A percentile compares a stretch with the other conserved stretches of the same genome.
Evolutionary conservation across 2,797 vertebrate species (phyloP).

Genomic region (Sebastes kiyomatsui): DNA sequence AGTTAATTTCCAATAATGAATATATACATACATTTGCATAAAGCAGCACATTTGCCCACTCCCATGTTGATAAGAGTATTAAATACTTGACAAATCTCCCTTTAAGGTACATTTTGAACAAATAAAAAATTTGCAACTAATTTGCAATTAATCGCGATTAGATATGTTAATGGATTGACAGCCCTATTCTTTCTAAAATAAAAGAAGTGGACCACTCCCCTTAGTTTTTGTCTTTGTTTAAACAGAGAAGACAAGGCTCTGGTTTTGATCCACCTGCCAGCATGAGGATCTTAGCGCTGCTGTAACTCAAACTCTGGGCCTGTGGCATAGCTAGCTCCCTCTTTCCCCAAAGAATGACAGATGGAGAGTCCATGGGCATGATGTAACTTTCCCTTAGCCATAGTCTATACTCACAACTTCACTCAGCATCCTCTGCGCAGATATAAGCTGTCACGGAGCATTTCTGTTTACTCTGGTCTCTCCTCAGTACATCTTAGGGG

Average conservation of each 20-base stretch:
- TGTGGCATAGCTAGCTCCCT: conserved; percentile 8
- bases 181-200: background rate
- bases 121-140: too few species aligned
- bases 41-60: rapidly evolving
- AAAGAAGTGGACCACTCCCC: background rate
- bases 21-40: too few species aligned
- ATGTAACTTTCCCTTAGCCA: conserved; percentile 39
- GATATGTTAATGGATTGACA: too few species aligned
- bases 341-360: conserved; percentile 36
- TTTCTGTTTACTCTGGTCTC: conserved; percentile 61
- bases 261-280: conserved; percentile 40
- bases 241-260: background rate
- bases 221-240: background rate
- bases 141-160: too few species aligned
- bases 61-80: too few species aligned
- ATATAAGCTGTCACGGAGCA: conserved; percentile 47
- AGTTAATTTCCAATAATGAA: too few species aligned
- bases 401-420: conserved; percentile 43
- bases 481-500: conserved; percentile 31
- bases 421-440: conserved; percentile 32
- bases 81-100: too few species aligned
- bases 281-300: conserved; percentile 7
- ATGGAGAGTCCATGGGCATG: conserved; percentile 44
- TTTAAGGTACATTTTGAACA: too few species aligned
- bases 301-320: conserved; percentile 26